A percentile compares a stretch with the other conserved stretches of the same genome.
phyloP scores from a whole-genome alignment of 2,797 vertebrate genomes.

The Sternarchorhynchus goeldii region DNA sequence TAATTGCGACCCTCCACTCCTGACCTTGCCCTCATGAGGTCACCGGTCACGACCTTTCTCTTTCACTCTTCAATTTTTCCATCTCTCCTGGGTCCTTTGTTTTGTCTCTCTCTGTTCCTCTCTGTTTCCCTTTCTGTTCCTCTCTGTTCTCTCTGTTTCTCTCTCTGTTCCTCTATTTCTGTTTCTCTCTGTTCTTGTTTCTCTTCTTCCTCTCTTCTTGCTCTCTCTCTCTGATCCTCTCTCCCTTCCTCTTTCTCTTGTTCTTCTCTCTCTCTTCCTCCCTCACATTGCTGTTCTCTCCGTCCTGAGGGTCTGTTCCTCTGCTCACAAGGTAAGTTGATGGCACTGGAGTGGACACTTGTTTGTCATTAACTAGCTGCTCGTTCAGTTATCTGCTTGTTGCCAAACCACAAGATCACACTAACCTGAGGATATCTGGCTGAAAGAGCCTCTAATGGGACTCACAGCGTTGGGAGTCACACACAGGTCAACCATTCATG shows the following conservation, averaged over 20 bases:
- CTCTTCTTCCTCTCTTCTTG: neutral
- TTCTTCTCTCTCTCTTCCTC: neutral
- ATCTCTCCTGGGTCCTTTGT: neutral
- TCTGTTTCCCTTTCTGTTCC: neutral
- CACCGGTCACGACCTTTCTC: neutral
- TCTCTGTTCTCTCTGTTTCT: neutral
- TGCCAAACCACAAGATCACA: constrained; percentile 33
- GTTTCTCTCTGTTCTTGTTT: neutral
- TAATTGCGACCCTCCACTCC: neutral
- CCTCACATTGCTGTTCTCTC: neutral
- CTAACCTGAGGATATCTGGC: constrained; percentile 24
- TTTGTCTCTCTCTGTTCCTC: neutral
- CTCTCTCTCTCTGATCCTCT: neutral
- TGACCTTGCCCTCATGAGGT: too few relatives aligned
- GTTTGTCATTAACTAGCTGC: constrained; percentile 24
- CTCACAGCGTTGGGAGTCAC: constrained; percentile 27
- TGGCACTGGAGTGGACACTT: neutral
- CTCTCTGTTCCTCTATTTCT: neutral
- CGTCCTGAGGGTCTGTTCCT: neutral
- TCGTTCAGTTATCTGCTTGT: constrained; percentile 27
- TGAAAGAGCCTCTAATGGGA: constrained; percentile 8
- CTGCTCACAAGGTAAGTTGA: neutral
- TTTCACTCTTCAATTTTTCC: neutral
- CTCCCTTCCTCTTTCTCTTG: neutral
- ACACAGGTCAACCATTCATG: constrained; percentile 24